Evolutionary conservation across 2,888 invertebrate genomes (phyloP), one percentile per base, ranked within the genome.

Genomic region (Eudemis profundana): DNA sequence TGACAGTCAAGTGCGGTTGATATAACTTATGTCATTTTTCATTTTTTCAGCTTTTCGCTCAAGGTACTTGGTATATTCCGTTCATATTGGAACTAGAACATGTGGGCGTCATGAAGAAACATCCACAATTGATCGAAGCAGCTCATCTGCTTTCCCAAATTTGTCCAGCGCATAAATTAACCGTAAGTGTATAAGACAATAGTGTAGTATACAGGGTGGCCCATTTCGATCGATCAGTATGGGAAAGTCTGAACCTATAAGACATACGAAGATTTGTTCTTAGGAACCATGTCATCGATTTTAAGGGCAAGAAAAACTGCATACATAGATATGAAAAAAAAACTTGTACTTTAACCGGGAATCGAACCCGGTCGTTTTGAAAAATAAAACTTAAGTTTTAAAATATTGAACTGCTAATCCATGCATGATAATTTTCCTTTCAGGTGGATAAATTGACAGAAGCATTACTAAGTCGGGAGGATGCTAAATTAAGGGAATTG

Each of bases 61-160:
- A 96, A 88, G 95, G 96, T 74, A 93, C 95, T 44, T 94, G 95
- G 81, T 96, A 96, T 78, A 94, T 95, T 38, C 95, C 95, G 66
- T 97, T 97, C 84, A 96, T 97, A 83, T 94, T 97, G 79, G 97
- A 97, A 84, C 90, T 98, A 74, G 97, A 97, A 76, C 97, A 98
- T 83, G 89, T 98, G 74, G 98, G 98, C 47, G 96, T 97, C 78
- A 94, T 95, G 60, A 93, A 98, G 76, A 94, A 95, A 71, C 96
- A 97, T 78, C 94, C 96, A 15, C 95, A 95, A 63, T 90, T 99
- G 70, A 94, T 97, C 42, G 98, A 98, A 79, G 96, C 96, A 44
- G 96, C 96, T 1, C 94, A 97, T 74, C 93, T 95, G 63, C 93
- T 98, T 21, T 93, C 97, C 46, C 95, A 96, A 82, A 93, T 97